Conservation (phyloP, 2,113 vertebrate genomes). For the Brachirus orientalis region DNA sequence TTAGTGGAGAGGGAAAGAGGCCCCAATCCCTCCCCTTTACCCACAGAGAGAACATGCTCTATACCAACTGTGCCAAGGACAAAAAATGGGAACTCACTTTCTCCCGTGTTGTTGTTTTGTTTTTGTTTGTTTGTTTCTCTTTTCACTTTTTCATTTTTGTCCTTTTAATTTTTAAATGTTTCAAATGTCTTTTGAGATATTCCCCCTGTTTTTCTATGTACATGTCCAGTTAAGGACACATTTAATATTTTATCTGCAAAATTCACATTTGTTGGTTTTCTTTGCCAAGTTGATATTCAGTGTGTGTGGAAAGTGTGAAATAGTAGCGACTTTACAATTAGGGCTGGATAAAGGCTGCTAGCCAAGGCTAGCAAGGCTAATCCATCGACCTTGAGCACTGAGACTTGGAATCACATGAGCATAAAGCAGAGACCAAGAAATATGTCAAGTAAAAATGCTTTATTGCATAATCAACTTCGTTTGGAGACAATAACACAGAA, state of each 20-base stretch:
- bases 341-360: slow-evolving; percentile 15
- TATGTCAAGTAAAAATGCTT: slow-evolving; percentile 3
- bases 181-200: too few species aligned
- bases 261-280: too few species aligned
- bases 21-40: slow-evolving; percentile 52
- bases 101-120: not conserved
- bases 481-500: not conserved
- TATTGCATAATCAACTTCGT: not conserved
- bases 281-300: not conserved
- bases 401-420: too few species aligned
- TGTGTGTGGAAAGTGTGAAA: slow-evolving; percentile 6
- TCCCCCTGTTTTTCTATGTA: too few species aligned
- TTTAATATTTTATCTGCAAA: too few species aligned
- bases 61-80: slow-evolving; percentile 42
- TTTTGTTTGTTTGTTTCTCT: too few species aligned
- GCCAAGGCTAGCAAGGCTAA: slow-evolving; percentile 16
- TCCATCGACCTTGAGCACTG: too few species aligned
- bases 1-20: slow-evolving; percentile 67
- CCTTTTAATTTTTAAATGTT: too few species aligned
- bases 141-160: slow-evolving; percentile 5
- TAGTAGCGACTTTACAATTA: not conserved
- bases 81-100: slow-evolving; percentile 32
- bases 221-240: too few species aligned
- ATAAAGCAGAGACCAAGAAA: slow-evolving; percentile 17
- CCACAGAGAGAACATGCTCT: slow-evolving; percentile 58